These are phyloP conservation scores for Achlya flavicornis DNA, from an alignment of 2,888 invertebrate species.

Conservation along the genomic window DNA sequence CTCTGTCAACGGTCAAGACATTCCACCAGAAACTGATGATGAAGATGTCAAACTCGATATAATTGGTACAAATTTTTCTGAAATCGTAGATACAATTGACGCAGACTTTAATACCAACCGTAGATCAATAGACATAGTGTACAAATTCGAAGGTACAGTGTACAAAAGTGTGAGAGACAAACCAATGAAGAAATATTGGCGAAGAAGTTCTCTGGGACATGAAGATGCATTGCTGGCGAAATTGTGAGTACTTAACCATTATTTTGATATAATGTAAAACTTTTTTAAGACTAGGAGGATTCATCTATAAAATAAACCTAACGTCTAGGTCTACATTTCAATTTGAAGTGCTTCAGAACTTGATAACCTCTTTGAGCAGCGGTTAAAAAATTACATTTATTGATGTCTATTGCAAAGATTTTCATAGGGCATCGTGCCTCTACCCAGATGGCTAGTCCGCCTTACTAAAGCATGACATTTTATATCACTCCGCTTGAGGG, in stretches of 20 bases:
- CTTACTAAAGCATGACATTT: too few species aligned
- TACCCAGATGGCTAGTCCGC: too few species aligned
- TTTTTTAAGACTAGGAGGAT: too few species aligned
- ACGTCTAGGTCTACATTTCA: too few species aligned
- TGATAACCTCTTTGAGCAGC: too few species aligned
- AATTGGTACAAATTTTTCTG: background rate
- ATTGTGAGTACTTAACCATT: background rate
- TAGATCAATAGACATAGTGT: background rate
- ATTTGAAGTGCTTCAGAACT: too few species aligned
- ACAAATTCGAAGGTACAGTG: background rate
- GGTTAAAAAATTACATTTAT: too few species aligned
- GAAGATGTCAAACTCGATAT: background rate
- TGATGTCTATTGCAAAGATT: too few species aligned
- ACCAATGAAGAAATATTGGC: slow-evolving; percentile 1
- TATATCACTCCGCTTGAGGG: too few species aligned
- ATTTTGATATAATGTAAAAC: too few species aligned
- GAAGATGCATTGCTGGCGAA: background rate
- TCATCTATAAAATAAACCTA: too few species aligned
- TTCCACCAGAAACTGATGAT: background rate
- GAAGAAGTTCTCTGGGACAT: background rate
- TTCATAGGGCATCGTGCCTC: too few species aligned
- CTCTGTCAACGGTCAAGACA: background rate
- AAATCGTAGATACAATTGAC: background rate
- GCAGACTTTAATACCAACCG: background rate
- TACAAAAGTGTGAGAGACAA: slow-evolving; percentile 1